phyloP scores from a whole-genome alignment of 1,140 invertebrate species.

The Pseudachorutes palmiensis region DNA sequence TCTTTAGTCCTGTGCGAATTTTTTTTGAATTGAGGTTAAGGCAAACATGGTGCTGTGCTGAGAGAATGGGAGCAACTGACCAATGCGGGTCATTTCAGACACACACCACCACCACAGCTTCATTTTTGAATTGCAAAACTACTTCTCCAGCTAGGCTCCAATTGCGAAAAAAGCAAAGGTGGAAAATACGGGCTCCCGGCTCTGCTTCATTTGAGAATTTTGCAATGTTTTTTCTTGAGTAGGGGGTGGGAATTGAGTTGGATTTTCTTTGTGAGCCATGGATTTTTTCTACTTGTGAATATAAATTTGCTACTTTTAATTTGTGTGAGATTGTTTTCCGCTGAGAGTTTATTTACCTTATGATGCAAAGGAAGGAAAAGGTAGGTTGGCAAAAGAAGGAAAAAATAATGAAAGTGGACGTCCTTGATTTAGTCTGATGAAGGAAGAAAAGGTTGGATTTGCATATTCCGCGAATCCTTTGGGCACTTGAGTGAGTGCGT shows the following conservation, averaged over 20 bases:
- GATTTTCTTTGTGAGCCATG: background rate
- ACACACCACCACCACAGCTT: background rate
- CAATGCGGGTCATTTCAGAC: background rate
- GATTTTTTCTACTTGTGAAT: too few relatives aligned
- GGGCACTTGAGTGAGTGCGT: too few relatives aligned
- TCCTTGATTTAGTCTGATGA: too few relatives aligned
- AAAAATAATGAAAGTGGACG: background rate
- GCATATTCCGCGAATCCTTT: too few relatives aligned
- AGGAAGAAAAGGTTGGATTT: too few relatives aligned
- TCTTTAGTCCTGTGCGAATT: background rate
- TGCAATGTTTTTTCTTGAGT: background rate
- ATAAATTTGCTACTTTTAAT: too few relatives aligned
- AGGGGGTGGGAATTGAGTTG: background rate
- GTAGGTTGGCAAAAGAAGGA: background rate
- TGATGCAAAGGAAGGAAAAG: background rate
- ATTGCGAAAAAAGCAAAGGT: too few relatives aligned
- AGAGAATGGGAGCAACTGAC: background rate
- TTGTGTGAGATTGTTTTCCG: too few relatives aligned
- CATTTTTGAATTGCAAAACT: background rate
- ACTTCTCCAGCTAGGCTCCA: too few relatives aligned
- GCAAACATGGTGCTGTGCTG: conserved; percentile 14
- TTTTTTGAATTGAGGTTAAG: conserved; percentile 25
- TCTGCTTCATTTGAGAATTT: background rate
- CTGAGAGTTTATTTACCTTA: background rate
- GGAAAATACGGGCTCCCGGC: background rate